phyloP scores from a whole-genome alignment of 2,888 invertebrate species.

The Lucinisca nassula region DNA sequence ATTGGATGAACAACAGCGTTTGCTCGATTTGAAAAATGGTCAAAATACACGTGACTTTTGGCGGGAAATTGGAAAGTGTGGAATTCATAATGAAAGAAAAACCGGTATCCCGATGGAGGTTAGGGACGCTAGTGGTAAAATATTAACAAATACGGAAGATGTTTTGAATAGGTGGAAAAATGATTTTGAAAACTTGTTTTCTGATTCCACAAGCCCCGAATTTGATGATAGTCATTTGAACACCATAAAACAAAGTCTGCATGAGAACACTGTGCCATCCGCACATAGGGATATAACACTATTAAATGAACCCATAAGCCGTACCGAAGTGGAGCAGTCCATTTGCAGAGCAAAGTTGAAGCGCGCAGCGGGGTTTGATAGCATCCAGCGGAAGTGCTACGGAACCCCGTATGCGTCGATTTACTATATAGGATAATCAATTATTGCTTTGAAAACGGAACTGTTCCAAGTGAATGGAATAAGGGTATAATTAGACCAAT shows the following conservation, averaged over 20 bases:
- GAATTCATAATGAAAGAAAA: conserved; percentile 1
- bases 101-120: conserved; percentile 20
- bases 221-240: not conserved
- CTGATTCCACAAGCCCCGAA: not conserved
- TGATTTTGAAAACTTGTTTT: not conserved
- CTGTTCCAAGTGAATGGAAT: too few species aligned
- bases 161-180: not conserved
- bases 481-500: too few species aligned
- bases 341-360: not conserved
- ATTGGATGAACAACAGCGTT: not conserved
- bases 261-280: not conserved
- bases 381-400: not conserved
- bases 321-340: conserved; percentile 2
- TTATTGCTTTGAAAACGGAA: not conserved
- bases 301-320: conserved; percentile 7
- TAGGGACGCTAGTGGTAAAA: not conserved
- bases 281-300: not conserved
- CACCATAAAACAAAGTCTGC: not conserved
- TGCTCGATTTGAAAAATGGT: conserved; percentile 10
- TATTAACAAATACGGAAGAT: not conserved
- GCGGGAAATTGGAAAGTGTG: conserved; percentile 35
- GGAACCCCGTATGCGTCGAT: not conserved
- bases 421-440: not conserved
- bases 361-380: not conserved
- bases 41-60: too few species aligned